Evolutionary conservation across 2,113 vertebrate species (phyloP).

Genomic region (Anarhynchus alexandrinus): DNA sequence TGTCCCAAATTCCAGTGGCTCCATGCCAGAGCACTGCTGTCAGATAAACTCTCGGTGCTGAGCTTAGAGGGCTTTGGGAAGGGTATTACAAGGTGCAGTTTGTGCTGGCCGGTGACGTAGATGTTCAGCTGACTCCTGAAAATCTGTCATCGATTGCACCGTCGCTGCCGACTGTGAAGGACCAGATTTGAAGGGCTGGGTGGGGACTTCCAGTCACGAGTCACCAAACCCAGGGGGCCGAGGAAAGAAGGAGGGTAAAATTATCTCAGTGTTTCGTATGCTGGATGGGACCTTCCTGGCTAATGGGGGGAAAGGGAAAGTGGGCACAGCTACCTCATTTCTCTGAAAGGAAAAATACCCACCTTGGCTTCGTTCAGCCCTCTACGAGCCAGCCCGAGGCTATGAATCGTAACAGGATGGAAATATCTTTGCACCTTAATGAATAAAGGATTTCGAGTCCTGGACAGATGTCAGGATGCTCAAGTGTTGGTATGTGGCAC

Average conservation of each 20-base stretch:
- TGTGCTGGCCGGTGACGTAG: not conserved
- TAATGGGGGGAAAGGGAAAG: not conserved
- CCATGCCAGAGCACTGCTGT: not conserved
- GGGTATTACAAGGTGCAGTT: accelerated
- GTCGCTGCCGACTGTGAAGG: not conserved
- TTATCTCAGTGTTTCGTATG: not conserved
- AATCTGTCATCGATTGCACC: accelerated
- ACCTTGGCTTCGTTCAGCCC: not conserved
- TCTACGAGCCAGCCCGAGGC: not conserved
- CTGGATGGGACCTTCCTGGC: not conserved
- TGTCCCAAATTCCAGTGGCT: not conserved
- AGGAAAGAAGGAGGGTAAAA: not conserved
- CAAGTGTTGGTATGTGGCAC: not conserved
- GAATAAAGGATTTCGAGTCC: not conserved
- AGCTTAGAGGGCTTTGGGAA: not conserved
- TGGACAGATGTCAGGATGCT: not conserved
- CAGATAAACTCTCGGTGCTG: not conserved
- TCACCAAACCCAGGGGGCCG: not conserved
- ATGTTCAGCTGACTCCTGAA: not conserved
- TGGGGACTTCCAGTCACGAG: not conserved
- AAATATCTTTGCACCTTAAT: not conserved
- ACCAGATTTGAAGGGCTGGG: not conserved
- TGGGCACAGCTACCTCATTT: not conserved
- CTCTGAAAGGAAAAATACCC: not conserved
- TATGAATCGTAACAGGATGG: not conserved